Percentiles rank a stretch among this genome's conserved stretches.
Evolutionary conservation across 1,140 invertebrate genomes (phyloP).

Genomic region (Tetramorium parvispinum): DNA sequence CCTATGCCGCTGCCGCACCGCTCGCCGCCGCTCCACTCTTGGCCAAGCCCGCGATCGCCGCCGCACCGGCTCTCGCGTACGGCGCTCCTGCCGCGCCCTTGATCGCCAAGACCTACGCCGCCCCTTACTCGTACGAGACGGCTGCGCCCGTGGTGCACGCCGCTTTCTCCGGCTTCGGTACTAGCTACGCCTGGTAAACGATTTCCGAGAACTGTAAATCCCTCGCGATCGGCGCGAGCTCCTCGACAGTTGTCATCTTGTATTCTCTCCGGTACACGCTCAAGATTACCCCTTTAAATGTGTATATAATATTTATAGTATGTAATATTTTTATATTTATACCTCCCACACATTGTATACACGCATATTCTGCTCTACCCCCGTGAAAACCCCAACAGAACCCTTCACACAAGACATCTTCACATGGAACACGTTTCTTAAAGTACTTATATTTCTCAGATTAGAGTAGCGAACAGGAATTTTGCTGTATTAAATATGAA

Average conservation of each 20-base stretch:
- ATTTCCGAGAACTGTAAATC: background rate
- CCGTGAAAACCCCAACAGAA: background rate
- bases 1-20: slow-evolving; percentile 75
- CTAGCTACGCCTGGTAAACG: slow-evolving; percentile 84
- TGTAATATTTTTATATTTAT: slow-evolving; percentile 53
- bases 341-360: background rate
- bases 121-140: slow-evolving; percentile 48
- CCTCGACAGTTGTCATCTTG: background rate
- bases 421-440: background rate
- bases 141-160: slow-evolving; percentile 75
- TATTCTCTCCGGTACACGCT: background rate
- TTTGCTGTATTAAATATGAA: slow-evolving; percentile 28
- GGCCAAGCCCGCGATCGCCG: slow-evolving; percentile 57
- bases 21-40: slow-evolving; percentile 75
- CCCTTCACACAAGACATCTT: background rate
- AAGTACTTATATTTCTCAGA: background rate
- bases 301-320: slow-evolving; percentile 46
- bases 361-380: background rate
- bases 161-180: slow-evolving; percentile 83
- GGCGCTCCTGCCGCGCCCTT: slow-evolving; percentile 69
- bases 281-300: background rate
- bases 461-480: background rate
- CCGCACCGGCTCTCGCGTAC: slow-evolving; percentile 65
- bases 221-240: background rate
- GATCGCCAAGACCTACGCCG: slow-evolving; percentile 57